Evolutionary conservation across 1,140 invertebrate genomes (phyloP), one percentile per base, ranked within the genome.

Genomic region (Leptinotarsa lineolata): DNA sequence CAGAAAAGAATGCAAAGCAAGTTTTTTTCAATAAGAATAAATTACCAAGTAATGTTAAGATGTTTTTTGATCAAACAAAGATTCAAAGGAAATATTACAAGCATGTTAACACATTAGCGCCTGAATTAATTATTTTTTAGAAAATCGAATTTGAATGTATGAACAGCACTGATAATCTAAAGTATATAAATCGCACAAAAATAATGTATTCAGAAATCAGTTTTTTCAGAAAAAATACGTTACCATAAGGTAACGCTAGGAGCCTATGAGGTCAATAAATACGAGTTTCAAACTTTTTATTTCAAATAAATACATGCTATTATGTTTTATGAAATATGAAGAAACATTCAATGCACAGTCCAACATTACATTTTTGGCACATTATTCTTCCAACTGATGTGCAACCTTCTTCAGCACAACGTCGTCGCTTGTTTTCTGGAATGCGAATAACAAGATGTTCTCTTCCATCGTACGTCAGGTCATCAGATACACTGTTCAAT

Each of bases 351-450:
- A 69, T 15, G 67, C 67, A 69, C 16, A 69, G 44, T 46, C 67
- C 67, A 16, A 69, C 67, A 58, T 69, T 39, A n/a, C n/a, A n/a
- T n/a, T n/a, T n/a, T n/a, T n/a, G n/a, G n/a, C n/a, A n/a, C n/a
- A n/a, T n/a, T n/a, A 30, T 44, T 44, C 67, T 24, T 46, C 16
- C 48, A 21, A 18, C 39, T 16, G 46, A 45, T 21, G 67, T 20
- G 48, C 67, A 69, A 24, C 67, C 67, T 69, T 69, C 67, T 21
- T 45, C 67, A 69, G 67, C 67, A n/a, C n/a, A n/a, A n/a, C n/a
- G n/a, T n/a, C n/a, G n/a, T n/a, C n/a, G n/a, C n/a, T n/a, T n/a
- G n/a, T n/a, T n/a, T 18, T 16, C 24, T 60, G 59, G 44, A 18
- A 18, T 16, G 18, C 16, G 18, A 44, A 64, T 16, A 18, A 16